A percentile compares a stretch with the other conserved stretches of the same genome.
These are phyloP conservation scores for Amiota mariae DNA, from an alignment of 2,888 invertebrate species.

Conservation along the genomic window DNA sequence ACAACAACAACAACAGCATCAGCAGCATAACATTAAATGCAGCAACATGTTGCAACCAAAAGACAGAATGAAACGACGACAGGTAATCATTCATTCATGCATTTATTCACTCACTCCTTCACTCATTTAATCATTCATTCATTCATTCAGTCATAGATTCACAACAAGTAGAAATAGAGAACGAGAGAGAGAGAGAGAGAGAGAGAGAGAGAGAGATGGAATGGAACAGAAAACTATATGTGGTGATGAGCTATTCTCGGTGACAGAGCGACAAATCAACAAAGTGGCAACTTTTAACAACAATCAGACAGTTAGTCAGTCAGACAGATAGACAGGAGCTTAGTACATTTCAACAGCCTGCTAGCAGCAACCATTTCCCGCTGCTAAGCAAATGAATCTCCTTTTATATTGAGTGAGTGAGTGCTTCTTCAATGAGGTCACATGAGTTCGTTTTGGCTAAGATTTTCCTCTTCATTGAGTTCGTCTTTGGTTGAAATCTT, in stretches of 20 bases:
- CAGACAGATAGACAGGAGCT: too few species aligned
- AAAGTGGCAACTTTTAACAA: neutral
- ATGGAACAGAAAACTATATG: neutral
- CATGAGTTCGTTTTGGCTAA: slow-evolving; percentile 15
- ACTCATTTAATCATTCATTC: slow-evolving; percentile 2
- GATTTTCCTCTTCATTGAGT: slow-evolving; percentile 22
- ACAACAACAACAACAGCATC: too few species aligned
- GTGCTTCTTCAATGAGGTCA: slow-evolving; percentile 14
- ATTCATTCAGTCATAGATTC: slow-evolving; percentile 2
- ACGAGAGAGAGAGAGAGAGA: neutral
- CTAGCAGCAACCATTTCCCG: neutral
- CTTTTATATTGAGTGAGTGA: neutral
- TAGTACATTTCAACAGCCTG: neutral
- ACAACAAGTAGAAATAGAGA: neutral
- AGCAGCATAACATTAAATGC: neutral
- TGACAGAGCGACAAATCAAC: neutral
- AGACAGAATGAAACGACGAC: neutral
- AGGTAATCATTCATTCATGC: slow-evolving; percentile 17
- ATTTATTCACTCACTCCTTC: neutral
- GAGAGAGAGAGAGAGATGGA: neutral
- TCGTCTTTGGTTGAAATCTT: neutral
- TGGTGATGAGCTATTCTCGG: neutral
- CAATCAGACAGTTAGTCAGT: too few species aligned
- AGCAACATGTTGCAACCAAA: slow-evolving; percentile 14
- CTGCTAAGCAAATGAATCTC: neutral